A percentile compares a stretch with the other conserved stretches of the same genome.
These are phyloP conservation scores for Pammene fasciana DNA, from an alignment of 2,888 invertebrate species.

Conservation along the genomic window DNA sequence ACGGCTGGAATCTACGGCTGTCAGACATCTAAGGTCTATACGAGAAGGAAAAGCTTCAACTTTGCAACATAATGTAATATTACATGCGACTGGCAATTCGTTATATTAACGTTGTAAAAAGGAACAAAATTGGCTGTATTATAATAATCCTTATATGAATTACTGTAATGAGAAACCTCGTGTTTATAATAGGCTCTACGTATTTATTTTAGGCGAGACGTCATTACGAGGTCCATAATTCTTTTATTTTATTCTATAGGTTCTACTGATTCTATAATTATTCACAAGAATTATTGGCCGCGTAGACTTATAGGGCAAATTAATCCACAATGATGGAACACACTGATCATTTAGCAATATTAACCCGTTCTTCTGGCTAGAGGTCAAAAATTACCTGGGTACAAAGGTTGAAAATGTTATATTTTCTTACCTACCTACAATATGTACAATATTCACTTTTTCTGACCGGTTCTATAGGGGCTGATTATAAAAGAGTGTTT, in stretches of 20 bases:
- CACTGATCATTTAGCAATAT: not conserved
- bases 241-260: not conserved
- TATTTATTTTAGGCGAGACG: no score
- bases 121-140: constrained; percentile 7
- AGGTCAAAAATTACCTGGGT: no score
- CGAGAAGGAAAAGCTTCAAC: constrained; percentile 31
- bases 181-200: no score
- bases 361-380: not conserved
- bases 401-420: no score
- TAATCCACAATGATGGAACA: not conserved
- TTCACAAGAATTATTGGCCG: constrained; percentile 17
- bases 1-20: constrained; percentile 56
- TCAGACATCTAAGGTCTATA: constrained; percentile 35
- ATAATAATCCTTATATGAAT: not conserved
- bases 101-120: not conserved
- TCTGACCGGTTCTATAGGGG: no score
- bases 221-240: constrained; percentile 11
- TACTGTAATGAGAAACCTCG: not conserved
- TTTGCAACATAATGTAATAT: constrained; percentile 5
- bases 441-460: no score
- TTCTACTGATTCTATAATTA: not conserved
- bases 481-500: no score
- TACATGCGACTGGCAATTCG: not conserved
- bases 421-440: no score
- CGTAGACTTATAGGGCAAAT: not conserved